These are phyloP conservation scores for Aporrectodea caliginosa DNA, from an alignment of 1,140 invertebrate genomes.

Conservation along the genomic window DNA sequence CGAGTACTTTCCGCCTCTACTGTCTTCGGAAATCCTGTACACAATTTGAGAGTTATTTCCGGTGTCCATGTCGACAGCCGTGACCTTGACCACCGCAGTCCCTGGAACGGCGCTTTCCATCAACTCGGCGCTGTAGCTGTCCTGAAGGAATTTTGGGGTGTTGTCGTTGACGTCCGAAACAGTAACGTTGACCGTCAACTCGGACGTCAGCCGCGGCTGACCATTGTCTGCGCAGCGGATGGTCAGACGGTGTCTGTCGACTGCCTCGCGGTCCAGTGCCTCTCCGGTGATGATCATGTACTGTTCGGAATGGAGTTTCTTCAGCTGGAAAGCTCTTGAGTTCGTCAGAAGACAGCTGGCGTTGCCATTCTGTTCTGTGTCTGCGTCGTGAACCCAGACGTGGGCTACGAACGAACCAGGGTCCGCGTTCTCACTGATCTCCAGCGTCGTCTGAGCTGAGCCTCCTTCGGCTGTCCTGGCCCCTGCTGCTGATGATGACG, in stretches of 20 bases:
- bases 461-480: background rate
- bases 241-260: background rate
- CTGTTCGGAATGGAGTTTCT: background rate
- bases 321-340: background rate
- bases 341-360: background rate
- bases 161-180: slow-evolving; percentile 20
- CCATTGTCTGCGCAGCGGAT: slow-evolving; percentile 1
- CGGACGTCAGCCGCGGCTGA: slow-evolving; percentile 8
- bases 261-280: background rate
- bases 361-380: background rate
- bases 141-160: background rate
- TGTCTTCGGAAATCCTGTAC: background rate
- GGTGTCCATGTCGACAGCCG: background rate
- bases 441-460: background rate
- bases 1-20: background rate
- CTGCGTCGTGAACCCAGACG: background rate
- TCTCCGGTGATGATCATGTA: background rate
- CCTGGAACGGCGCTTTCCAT: slow-evolving; percentile 5
- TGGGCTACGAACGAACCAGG: background rate
- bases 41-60: background rate
- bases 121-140: background rate
- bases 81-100: background rate
- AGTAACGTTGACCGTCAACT: background rate
- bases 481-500: too few species aligned
- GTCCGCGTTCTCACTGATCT: background rate